Evolutionary conservation across 2,113 vertebrate genomes (phyloP), one percentile per base, ranked within the genome.

Genomic region (Microcebus tavaratra): DNA sequence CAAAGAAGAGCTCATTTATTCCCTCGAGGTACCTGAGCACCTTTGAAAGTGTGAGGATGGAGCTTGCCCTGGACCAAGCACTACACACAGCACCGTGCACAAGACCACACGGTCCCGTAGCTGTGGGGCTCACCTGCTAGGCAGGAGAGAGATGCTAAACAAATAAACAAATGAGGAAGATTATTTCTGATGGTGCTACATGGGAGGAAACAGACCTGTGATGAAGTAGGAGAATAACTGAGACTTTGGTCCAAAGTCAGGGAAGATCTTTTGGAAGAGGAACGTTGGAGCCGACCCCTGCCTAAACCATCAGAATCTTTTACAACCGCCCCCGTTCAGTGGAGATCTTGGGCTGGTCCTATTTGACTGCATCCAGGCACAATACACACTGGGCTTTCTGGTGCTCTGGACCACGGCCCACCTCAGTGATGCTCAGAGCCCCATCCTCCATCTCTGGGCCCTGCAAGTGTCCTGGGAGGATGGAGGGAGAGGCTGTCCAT

Each of bases 141-240:
- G 94, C 20, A 78, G 23, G 48, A 48, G 12, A n/a, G 21, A 73
- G 45, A 57, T 5, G 10, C 45, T 57, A 20, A 53, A 14, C 20
- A 3, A 36, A 17, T 25, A 15, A 55, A 20, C 34, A 63, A 68
- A 29, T 18, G 27, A 23, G 57, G 39, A 45, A 57, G n/a, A 36
- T 48, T 1, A 7, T 3, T 73, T 55, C 45, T n/a, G 4, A 9
- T 23, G 23, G n/a, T n/a, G 25, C 18, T 2, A 17, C 15, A 1
- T 31, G 75, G 57, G 9, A 78, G 13, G 55, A 17, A 50, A 23
- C 2, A 72, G 36, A 70, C 20, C 21, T 2, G 0, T 48, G n/a
- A 65, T 18, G 0, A 68, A 2, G 18, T 36, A 2, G 15, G 67
- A 15, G 31, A 61, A 42, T 42, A 50, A 72, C 20, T 48, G 21